Evolutionary conservation across 2,888 invertebrate species (phyloP), one percentile per base, ranked within the genome.

Genomic region (Diarsia dahlii): DNA sequence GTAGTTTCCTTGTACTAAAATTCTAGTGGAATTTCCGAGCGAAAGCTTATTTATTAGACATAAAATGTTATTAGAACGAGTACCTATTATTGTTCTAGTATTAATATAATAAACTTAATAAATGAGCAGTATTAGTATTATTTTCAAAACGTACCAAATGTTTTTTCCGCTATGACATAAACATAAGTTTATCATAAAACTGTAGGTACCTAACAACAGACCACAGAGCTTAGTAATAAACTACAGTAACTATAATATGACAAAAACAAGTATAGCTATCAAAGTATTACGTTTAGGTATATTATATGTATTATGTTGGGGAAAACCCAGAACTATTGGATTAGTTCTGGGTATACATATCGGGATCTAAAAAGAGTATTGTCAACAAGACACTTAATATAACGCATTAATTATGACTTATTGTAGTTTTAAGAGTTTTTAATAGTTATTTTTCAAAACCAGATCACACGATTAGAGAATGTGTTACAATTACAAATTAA

Each of bases 381-480:
- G 62, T 39, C 20, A 81, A 56, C 48, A 64, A 48, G 18, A 39
- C 67, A 56, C 10, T 54, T 46, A 46, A 62, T 54, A 46, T 63
- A 64, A 23, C 52, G 20, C 39, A 23, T 78, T 69, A 66, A 69
- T 67, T 72, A 77, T 77, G 56, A 72, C 56, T 74, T 39, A 65
- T 65, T 23, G 23, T 64, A 65, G 3, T 4, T 9, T 39, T 34
- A n/a, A n/a, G n/a, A n/a, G n/a, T n/a, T n/a, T n/a, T n/a, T n/a
- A n/a, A n/a, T 58, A 60, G 46, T 73, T 48, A 28, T 46, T 75
- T 66, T 77, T 66, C 66, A 54, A 76, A 88, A 74, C 81, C 69
- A 82, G 82, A 83, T 84, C 84, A 86, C 80, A 76, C 77, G 80
- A 88, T 89, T 88, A 87, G 75, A 86, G 76, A 84, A 85, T 86